Conservation (phyloP, 2,113 vertebrate genomes). For the Phalacrocorax pelagicus region DNA sequence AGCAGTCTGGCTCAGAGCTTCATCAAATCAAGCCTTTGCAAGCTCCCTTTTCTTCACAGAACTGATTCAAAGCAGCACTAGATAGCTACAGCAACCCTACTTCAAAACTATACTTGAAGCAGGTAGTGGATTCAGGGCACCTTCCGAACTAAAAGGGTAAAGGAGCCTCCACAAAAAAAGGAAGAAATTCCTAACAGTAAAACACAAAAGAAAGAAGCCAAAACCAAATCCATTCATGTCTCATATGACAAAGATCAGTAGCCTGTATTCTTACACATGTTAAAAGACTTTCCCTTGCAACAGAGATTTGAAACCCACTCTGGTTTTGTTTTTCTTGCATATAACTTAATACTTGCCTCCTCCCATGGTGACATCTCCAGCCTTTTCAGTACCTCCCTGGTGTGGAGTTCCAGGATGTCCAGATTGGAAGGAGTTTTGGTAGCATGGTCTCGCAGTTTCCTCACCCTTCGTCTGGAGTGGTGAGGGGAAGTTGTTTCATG, state of each 20-base stretch:
- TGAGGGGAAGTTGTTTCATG: slow-evolving; percentile 82
- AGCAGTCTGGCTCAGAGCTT: neutral
- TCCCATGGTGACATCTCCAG: slow-evolving; percentile 91
- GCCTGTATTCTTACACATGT: neutral
- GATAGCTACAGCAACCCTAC: neutral
- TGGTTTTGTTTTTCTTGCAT: neutral
- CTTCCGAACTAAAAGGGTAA: neutral
- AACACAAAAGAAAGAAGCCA: neutral
- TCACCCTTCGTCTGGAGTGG: slow-evolving; percentile 83
- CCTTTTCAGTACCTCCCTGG: slow-evolving; percentile 90
- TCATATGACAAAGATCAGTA: neutral
- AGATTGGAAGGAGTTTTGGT: slow-evolving; percentile 89
- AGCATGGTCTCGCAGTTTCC: slow-evolving; percentile 87
- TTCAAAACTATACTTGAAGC: neutral
- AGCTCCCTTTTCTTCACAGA: neutral
- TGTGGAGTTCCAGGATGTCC: slow-evolving; percentile 95
- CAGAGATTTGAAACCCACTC: neutral
- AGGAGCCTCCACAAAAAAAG: neutral
- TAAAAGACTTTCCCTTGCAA: neutral
- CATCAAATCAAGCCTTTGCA: neutral
- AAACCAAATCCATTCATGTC: neutral
- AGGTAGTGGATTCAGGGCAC: neutral
- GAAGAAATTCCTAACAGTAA: neutral
- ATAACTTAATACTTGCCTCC: slow-evolving; percentile 77
- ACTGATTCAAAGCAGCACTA: neutral